Base-by-base conservation (phyloP, 2,888 invertebrate species). In the Liposcelis brunnea region DNA sequence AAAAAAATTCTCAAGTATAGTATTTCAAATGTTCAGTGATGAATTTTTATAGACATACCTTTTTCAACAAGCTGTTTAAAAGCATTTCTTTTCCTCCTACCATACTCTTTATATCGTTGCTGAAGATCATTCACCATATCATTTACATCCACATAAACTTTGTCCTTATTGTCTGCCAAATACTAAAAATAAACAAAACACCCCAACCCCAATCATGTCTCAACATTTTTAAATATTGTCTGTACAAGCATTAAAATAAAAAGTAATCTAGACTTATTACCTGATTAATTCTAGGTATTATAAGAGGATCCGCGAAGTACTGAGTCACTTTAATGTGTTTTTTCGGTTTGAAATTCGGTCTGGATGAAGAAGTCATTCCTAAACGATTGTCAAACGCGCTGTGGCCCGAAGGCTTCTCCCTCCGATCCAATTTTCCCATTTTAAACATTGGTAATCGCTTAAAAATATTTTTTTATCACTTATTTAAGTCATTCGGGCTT, bases 61-160 rank as follows among this genome's bases (percentile, higher is more conserved):
- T 70, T 73, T 57, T 79, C 77, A n/a, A 87, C 85, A 59, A 79
- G 67, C 47, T 73, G 70, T 57, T 78, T 72, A 61, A 91, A 87
- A n/a, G 80, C 80, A 47, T 69, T 74, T 49, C 79, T 72, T 64
- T 87, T 87, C 56, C 82, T 78, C 56, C 78, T 77, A 47, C 73
- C 72, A 66, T 90, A 91, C 57, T 90, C 89, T 46, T 77, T 68
- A 57, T 75, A 77, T 54, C 74, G 74, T 55, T 71, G 73, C 65
- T 82, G 81, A 44, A 89, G 69, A 54, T 75, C 73, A 60, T 80
- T 80, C 54, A 85, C 81, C 82, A 89, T 85, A 58, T 77, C 75
- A 58, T 79, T 77, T 47, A 86, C 79, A 69, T 87, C 84, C 52
- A 87, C 74, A 59, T 77, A 82, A 6, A 78, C 77, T 63, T 81